Evolutionary conservation across 2,113 vertebrate species (phyloP).

Genomic region (Vulpes ferrilata): DNA sequence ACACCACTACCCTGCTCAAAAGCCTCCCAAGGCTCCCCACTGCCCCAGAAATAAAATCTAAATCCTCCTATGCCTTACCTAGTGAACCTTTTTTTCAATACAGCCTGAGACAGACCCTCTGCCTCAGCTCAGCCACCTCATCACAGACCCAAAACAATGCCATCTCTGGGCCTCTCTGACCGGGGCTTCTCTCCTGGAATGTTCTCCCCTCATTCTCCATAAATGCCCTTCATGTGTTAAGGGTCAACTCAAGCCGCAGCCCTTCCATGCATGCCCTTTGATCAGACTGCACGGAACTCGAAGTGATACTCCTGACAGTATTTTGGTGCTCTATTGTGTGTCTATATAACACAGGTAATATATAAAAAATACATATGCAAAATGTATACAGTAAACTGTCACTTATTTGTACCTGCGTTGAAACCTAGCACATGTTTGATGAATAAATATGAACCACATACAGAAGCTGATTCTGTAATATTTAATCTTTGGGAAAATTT

Average conservation of each 20-base stretch:
- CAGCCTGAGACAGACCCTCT: neutral
- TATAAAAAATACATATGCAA: neutral
- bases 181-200: neutral
- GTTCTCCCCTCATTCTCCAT: neutral
- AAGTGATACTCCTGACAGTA: neutral
- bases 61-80: neutral
- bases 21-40: neutral
- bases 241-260: neutral
- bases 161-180: neutral
- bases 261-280: neutral
- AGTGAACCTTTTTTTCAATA: neutral
- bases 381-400: neutral
- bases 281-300: neutral
- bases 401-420: neutral
- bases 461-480: neutral
- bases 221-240: neutral
- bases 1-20: neutral
- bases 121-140: neutral
- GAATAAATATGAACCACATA: neutral
- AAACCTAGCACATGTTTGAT: neutral
- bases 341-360: neutral
- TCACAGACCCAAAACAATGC: neutral
- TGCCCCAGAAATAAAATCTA: neutral
- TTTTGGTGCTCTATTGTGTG: neutral
- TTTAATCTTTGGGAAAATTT: conserved; percentile 8